Evolutionary conservation across 2,888 invertebrate genomes (phyloP), one percentile per base, ranked within the genome.

Genomic region (Chirona hameri): DNA sequence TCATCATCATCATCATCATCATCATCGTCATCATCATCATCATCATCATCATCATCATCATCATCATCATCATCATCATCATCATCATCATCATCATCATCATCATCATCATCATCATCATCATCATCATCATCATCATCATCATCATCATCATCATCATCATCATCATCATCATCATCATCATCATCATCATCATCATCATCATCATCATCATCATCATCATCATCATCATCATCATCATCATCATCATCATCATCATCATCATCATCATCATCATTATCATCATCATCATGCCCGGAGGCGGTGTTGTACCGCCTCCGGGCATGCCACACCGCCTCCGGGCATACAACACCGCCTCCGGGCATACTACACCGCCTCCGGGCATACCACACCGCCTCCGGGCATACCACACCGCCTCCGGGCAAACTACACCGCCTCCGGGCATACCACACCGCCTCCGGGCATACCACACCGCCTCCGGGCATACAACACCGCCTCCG

Each of bases 81-180:
- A 48, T 52, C 46, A 81, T 81, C 15, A 81, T 21, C 27, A 79
- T 79, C 79, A n/a, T 79, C 31, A 79, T 79, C 79, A 79, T 79
- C 7, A 79, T 12, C 15, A 79, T 79, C 7, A 79, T 79, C 7
- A 12, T 79, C 31, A 79, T 79, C 79, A 79, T 79, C 14, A 79
- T 12, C 15, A 79, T 79, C 29, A 15, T 80, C 0, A 1, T 80
- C 31, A 80, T 15, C 1, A 15, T 15, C 31, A 15, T n/a, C 12
- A 12, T 80, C 12, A 15, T 15, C 15, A 79, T 79, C 31, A 12
- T 79, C 14, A 79, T 79, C 15, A 79, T 79, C 14, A 79, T 79
- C 15, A 79, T 79, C 79, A 79, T 29, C 79, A 79, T 12, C 15
- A 79, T 80, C 9, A 0, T 14, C 15, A 79, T 79, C 31, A 9